Percentiles rank a stretch among this genome's conserved stretches.
Conservation (phyloP, 2,888 invertebrate genomes). For the Xestia ashworthii region DNA sequence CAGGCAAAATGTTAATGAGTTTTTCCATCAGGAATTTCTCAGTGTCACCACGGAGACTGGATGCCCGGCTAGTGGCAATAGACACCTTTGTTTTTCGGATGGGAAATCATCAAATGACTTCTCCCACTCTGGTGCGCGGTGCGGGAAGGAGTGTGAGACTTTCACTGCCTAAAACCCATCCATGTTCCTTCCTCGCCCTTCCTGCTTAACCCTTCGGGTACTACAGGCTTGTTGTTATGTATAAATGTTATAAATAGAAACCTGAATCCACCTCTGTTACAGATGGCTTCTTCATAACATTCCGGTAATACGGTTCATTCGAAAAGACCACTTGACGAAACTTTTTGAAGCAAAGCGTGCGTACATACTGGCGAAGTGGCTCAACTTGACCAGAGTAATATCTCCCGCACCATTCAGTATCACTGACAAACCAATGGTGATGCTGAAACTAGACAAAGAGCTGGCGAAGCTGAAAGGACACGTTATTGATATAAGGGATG, state of each 20-base stretch:
- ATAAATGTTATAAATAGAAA: too few species aligned
- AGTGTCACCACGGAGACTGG: not conserved
- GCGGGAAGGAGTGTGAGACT: too few species aligned
- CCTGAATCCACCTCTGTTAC: slow-evolving; percentile 28
- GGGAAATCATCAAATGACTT: too few species aligned
- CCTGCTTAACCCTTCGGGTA: too few species aligned
- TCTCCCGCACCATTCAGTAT: slow-evolving; percentile 41
- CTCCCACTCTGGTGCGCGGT: too few species aligned
- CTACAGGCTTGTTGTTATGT: not conserved
- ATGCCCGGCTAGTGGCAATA: not conserved
- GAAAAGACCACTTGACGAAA: slow-evolving; percentile 63
- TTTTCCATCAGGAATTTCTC: not conserved
- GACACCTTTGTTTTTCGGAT: too few species aligned
- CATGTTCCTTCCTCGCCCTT: too few species aligned
- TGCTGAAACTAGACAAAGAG: slow-evolving; percentile 68
- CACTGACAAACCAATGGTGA: slow-evolving; percentile 58
- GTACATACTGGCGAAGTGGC: slow-evolving; percentile 71
- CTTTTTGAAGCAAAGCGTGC: slow-evolving; percentile 77
- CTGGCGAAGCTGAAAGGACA: slow-evolving; percentile 72
- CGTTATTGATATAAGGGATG: slow-evolving; percentile 80
- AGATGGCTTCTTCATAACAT: slow-evolving; percentile 82
- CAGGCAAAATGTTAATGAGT: not conserved
- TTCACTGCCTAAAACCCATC: too few species aligned
- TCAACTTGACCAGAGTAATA: slow-evolving; percentile 70
- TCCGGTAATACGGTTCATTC: slow-evolving; percentile 65